Evolutionary conservation across 1,140 invertebrate genomes (phyloP), one percentile per base, ranked within the genome.

Genomic region (Eupristina koningsbergeri): DNA sequence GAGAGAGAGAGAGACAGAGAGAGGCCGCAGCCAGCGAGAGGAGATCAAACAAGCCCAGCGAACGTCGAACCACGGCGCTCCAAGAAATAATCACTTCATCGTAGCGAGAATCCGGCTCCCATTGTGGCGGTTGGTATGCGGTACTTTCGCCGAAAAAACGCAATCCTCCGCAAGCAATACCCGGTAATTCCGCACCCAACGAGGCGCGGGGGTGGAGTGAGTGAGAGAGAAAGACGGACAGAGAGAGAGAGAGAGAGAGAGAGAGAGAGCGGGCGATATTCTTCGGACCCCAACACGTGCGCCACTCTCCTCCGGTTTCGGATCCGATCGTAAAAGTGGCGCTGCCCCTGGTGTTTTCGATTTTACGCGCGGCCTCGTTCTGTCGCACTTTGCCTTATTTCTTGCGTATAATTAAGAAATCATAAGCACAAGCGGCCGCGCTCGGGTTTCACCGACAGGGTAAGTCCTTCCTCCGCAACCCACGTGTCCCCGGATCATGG

Each of bases 21-120:
- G 53, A 13, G 26, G 2, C 6, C 22, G 31, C n/a, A 63, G 53
- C 6, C 17, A 3, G 58, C 2, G 19, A n/a, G 7, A 58, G 26
- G 22, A 58, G 26, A 19, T 36, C 17, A 41, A 34, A 50, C 39
- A 17, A 22, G 50, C 19, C 31, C 29, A 13, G 47, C 6, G 7
- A 50, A 50, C 47, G 1, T 50, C 47, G 47, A n/a, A n/a, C n/a
- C 47, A 50, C 8, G 45, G 17, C 36, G 50, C 50, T 26, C 77
- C 64, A 39, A 76, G 76, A 79, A 85, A 85, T 86, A 86, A 85
- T 86, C 83, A 82, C 84, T 86, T 85, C 81, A 86, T 86, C 85
- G 73, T 73, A 82, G 73, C 64, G 83, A 80, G 73, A 77, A n/a
- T 39, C 17, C 36, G 63, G 74, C n/a, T 22, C n/a, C n/a, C n/a